These are phyloP conservation scores for Perca flavescens DNA, from an alignment of 2,113 vertebrate species.

Conservation along the genomic window DNA sequence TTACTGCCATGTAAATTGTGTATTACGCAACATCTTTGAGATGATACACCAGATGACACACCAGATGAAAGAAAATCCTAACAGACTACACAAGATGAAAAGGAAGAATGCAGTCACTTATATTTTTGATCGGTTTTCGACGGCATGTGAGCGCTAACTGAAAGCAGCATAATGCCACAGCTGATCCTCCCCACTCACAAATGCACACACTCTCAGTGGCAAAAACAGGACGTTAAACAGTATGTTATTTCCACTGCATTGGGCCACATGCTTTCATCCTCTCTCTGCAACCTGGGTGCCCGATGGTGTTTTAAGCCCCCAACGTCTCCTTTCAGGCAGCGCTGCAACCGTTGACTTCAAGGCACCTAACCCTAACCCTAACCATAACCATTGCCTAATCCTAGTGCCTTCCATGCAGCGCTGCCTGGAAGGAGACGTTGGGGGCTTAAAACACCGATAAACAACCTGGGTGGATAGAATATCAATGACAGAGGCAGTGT, in stretches of 20 bases:
- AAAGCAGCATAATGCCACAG: slow-evolving; percentile 22
- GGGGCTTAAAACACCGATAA: no score
- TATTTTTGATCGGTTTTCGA: slow-evolving; percentile 19
- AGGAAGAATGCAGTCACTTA: not conserved
- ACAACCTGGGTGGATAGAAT: slow-evolving; percentile 16
- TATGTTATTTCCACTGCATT: slow-evolving; percentile 16
- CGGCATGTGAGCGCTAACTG: slow-evolving; percentile 21
- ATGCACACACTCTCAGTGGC: not conserved
- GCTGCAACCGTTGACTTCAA: no score
- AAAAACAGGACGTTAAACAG: slow-evolving; percentile 43
- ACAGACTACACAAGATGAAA: not conserved
- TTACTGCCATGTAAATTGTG: slow-evolving; percentile 18
- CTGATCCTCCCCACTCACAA: slow-evolving; percentile 10
- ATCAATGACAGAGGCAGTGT: slow-evolving; percentile 22
- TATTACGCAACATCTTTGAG: slow-evolving; percentile 33
- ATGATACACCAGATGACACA: not conserved
- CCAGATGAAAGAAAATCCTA: not conserved
- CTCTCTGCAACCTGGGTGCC: not conserved
- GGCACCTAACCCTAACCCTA: no score
- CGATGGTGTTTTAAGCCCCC: no score
- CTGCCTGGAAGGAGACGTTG: no score
- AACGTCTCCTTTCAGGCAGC: no score
- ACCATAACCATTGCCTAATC: no score
- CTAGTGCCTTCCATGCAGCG: no score
- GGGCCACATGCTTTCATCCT: slow-evolving; percentile 6